Evolutionary conservation across 2,113 vertebrate species (phyloP).

Genomic region (Xiphias gladius): DNA sequence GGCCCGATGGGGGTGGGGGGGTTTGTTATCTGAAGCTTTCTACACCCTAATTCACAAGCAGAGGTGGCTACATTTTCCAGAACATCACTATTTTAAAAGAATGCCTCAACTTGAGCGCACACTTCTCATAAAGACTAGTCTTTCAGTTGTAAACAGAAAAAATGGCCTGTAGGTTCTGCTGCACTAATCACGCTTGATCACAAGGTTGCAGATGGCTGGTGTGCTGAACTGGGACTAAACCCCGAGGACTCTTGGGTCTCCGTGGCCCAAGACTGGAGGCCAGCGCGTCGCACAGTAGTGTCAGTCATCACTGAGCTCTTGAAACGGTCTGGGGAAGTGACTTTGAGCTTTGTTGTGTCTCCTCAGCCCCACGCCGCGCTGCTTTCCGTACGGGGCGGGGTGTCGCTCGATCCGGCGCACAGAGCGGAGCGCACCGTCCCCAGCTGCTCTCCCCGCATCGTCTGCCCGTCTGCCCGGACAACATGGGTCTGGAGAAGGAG

Average conservation of each 20-base stretch:
- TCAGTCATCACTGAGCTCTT: conserved; percentile 38
- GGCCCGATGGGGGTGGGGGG: not conserved
- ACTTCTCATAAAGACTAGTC: not conserved
- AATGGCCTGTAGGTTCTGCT: not conserved
- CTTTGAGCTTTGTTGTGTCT: conserved; percentile 57
- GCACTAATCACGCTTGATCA: not conserved
- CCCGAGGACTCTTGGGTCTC: not conserved
- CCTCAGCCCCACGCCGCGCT: conserved; percentile 48
- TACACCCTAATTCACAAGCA: not conserved
- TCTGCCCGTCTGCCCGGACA: conserved; percentile 12
- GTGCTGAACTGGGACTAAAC: not conserved
- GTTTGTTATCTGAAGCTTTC: not conserved
- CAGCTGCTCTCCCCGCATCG: conserved; percentile 39
- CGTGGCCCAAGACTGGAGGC: conserved; percentile 1
- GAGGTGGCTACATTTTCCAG: conserved; percentile 19
- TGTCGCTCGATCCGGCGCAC: conserved; percentile 45
- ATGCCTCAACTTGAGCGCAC: not conserved
- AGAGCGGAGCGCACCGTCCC: conserved; percentile 30
- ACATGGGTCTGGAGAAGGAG: conserved; percentile 93
- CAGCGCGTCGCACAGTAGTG: conserved; percentile 13
- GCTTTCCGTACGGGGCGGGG: conserved; percentile 72
- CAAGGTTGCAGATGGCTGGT: conserved; percentile 22
- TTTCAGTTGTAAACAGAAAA: not conserved
- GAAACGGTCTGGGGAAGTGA: conserved; percentile 27
- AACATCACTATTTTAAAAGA: not conserved